Base-by-base conservation (phyloP, 2,888 invertebrate genomes). In the Craniophora ligustri region DNA sequence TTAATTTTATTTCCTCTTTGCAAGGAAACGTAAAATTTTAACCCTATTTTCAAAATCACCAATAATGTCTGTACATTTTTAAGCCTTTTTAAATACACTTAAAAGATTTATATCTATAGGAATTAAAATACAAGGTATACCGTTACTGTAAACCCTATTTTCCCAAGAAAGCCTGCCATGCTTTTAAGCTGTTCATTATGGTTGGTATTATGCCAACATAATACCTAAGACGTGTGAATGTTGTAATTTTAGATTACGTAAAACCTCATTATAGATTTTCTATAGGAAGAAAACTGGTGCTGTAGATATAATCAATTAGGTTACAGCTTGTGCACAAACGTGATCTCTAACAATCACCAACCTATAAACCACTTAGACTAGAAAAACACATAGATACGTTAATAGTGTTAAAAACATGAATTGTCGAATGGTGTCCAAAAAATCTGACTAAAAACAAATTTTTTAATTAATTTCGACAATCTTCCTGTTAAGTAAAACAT, bases 171-270 rank as follows among this genome's bases (percentile, higher is more conserved):
- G n/a, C n/a, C n/a, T n/a, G n/a, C n/a, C n/a, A n/a, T n/a, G n/a
- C n/a, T n/a, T n/a, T n/a, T n/a, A n/a, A 5, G 40, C 31, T 19
- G 30, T 58, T 55, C 26, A 18, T 42, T 30, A 42, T 28, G 18
- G 26, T 64, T 67, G 65, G 47, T 47, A 8, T 31, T 23, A 26
- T 46, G 67, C 66, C 56, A 61, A 54, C 35, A 15, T 42, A 35
- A 46, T n/a, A 26, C 2, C 14, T n/a, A 54, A 46, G 0, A n/a
- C 1, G 19, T 42, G 40, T 32, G 15, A 63, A 60, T 42, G 31
- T 42, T 56, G 54, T 44, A 46, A 53, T 60, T n/a, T n/a, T 42
- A 19, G 26, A 49, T 61, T 55, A 57, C 28, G 14, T 57, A 44
- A 68, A 54, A 58, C 39, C 19, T 41, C 28, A 21, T 54, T 63